Evolutionary conservation across 2,113 vertebrate genomes (phyloP).

Genomic region (Prionailurus viverrinus): DNA sequence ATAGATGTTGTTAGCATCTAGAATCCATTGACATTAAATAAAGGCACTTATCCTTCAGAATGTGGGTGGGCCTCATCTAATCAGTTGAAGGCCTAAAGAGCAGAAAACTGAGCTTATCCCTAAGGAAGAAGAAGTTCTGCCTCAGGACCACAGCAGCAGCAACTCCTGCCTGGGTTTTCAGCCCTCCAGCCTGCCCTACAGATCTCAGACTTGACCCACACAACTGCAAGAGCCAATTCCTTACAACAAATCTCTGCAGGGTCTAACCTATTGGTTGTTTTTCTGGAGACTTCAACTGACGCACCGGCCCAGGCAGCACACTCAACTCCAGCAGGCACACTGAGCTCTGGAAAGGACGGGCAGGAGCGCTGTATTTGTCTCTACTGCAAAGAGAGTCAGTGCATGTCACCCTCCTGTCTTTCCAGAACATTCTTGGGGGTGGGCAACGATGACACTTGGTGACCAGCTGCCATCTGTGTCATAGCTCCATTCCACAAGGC

Average conservation of each 20-base stretch:
- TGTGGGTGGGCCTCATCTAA: fast-evolving
- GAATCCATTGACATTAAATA: too few relatives aligned
- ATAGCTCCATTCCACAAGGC: fast-evolving
- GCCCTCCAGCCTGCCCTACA: neutral
- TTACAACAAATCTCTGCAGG: neutral
- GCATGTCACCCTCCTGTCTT: neutral
- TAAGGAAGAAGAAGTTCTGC: neutral
- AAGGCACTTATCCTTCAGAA: neutral
- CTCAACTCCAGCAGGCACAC: neutral
- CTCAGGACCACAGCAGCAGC: neutral
- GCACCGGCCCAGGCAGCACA: neutral
- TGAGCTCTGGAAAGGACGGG: fast-evolving
- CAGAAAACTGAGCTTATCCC: neutral
- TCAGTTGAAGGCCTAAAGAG: neutral
- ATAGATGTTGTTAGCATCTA: neutral
- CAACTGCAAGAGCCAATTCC: neutral
- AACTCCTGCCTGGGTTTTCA: neutral
- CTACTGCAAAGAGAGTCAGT: neutral
- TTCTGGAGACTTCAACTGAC: fast-evolving
- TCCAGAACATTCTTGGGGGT: neutral
- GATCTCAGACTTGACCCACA: neutral
- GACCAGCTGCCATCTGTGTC: fast-evolving
- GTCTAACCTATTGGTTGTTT: neutral
- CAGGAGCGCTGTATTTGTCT: fast-evolving
- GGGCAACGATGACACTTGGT: fast-evolving